phyloP scores from a whole-genome alignment of 2,113 vertebrate genomes.

The Spheniscus mendiculus region DNA sequence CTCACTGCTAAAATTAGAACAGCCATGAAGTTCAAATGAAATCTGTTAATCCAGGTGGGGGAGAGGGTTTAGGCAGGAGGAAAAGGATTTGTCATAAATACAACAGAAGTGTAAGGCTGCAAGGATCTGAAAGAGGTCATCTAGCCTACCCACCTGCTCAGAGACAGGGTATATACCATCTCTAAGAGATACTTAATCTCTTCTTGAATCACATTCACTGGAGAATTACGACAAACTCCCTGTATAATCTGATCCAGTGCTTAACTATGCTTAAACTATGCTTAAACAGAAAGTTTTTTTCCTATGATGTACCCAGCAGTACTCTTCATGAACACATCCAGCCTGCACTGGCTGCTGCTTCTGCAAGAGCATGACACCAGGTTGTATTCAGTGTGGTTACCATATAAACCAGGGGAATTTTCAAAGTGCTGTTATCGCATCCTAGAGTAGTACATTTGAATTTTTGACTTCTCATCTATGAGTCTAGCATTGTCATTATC shows the following conservation, averaged over 20 bases:
- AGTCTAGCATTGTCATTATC: neutral
- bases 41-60: neutral
- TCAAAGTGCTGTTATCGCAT: neutral
- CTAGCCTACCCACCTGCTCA: neutral
- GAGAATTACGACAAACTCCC: neutral
- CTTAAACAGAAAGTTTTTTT: neutral
- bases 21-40: neutral
- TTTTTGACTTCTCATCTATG: neutral
- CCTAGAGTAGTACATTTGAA: neutral
- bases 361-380: neutral
- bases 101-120: neutral
- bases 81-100: neutral
- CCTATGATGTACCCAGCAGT: neutral
- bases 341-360: neutral
- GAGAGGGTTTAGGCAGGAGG: neutral
- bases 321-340: neutral
- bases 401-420: neutral
- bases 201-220: neutral
- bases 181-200: neutral
- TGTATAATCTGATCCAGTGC: neutral
- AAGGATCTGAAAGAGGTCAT: neutral
- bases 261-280: neutral
- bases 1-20: neutral
- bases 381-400: rapidly evolving
- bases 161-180: neutral